Base-by-base conservation (phyloP, 2,888 invertebrate genomes). In the Lasioglossum malachurum region DNA sequence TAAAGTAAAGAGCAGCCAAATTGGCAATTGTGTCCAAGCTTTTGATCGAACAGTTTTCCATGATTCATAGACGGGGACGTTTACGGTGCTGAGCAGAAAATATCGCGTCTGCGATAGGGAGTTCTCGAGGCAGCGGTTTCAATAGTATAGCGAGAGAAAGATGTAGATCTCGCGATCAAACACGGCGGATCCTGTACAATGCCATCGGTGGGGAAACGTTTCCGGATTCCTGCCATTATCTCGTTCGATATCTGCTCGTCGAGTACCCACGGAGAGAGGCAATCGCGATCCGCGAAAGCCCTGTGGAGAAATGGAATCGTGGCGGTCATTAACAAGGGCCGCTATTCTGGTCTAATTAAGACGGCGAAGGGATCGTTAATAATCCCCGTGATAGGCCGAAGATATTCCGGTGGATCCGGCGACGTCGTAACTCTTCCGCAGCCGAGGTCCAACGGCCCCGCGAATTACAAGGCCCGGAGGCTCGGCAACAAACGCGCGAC, bases 281-380 rank as follows among this genome's bases (percentile, higher is more conserved):
- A 38, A 75, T 74, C 35, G 35, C 23, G n/a, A n/a, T 27, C 23
- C 38, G 57, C 72, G 19, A 31, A 46, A 31, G 31, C 19, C 44
- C 19, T 41, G 64, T 12, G 23, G 41, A 67, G 14, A 46, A 23
- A 38, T 27, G 71, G 14, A 71, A 67, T 46, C 57, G 74, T 27
- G 12, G 38, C 38, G 31, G 69, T 49, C 31, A 38, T 79, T 71
- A 85, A 53, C 75, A 57, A 73, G 23, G 27, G 49, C 57, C 73
- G 53, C 27, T n/a, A 76, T 64, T 35, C 44, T 78, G 80, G 64
- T 83, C 78, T 78, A 83, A 86, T 87, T 87, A 80, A 87, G 78
- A 79, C 69, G 41, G n/a, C 49, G 46, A 38, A 49, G 44, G 38
- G 78, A 23, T 81, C 81, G 60, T 75, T 78, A 77, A 80, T 80